Conservation (phyloP, 2,113 vertebrate genomes). For the Accipiter cooperii region DNA sequence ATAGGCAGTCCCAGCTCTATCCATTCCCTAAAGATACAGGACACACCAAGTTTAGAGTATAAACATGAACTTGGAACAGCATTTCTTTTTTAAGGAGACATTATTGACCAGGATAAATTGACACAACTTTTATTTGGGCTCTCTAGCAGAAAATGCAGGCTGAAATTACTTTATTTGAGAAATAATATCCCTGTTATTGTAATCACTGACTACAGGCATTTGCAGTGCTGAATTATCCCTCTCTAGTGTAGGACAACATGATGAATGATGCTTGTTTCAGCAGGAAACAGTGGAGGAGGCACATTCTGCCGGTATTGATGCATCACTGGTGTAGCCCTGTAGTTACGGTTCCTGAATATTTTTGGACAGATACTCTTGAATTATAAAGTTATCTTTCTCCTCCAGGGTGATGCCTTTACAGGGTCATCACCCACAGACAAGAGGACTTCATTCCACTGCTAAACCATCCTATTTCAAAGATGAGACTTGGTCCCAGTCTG, state of each 20-base stretch:
- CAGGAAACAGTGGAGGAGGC: neutral
- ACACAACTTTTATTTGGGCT: neutral
- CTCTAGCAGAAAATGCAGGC: neutral
- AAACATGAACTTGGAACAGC: neutral
- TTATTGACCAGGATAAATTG: neutral
- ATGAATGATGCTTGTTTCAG: neutral
- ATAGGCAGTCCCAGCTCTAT: neutral
- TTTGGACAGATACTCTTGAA: neutral
- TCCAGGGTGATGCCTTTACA: neutral
- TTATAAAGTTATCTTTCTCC: neutral
- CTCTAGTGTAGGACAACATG: neutral
- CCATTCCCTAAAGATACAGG: neutral
- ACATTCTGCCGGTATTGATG: rapidly evolving
- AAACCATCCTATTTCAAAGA: neutral
- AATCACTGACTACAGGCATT: neutral
- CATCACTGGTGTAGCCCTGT: neutral
- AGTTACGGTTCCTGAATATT: neutral
- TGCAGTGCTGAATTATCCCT: neutral
- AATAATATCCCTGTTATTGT: neutral
- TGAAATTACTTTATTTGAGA: neutral
- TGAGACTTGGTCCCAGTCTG: neutral
- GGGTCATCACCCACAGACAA: neutral
- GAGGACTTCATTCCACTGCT: neutral
- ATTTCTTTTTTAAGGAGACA: neutral
- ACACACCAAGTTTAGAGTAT: neutral